Base-by-base conservation (phyloP, 2,888 invertebrate genomes). In the Luperina testacea region DNA sequence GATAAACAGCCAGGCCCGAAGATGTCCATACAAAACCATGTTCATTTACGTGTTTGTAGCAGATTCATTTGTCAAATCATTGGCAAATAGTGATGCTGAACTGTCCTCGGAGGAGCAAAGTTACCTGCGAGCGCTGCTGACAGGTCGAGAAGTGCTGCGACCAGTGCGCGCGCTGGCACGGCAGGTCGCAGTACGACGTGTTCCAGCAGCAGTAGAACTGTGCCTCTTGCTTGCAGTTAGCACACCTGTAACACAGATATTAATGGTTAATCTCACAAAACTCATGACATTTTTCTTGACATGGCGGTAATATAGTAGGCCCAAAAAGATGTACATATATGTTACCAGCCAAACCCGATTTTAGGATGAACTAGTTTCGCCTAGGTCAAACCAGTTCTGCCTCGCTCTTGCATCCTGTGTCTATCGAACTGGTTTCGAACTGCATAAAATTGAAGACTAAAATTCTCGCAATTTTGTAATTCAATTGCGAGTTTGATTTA, bases 131-230 rank as follows among this genome's bases (percentile, higher is more conserved):
- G n/a, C 90, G 83, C 59, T 92, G 92, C 81, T 87, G 87, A 90
- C 97, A 97, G 0, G 91, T 82, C 2, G 91, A 92, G 97, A 97
- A 98, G 94, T 99, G 99, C 15, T 97, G 95, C 1, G 98, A 95
- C 99, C 99, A 99, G 94, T 99, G 99, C 87, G 98, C 97, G 91
- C 98, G 98, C 94, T 99, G 99, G 91, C 99, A 99, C 3, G 98
- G 97, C 93, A 98, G 98, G 95, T 98, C 98, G 94, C 99, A 99
- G 94, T 99, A 99, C 75, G 99, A 98, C 0, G 99, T 99, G 96
- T 99, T 99, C 99, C 99, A 99, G 92, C 99, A 99, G 92, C 99
- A 99, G 94, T 99, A 99, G 94, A 99, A 98, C 89, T 98, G 98
- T 0, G 99, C 99, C 94, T 99, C 99, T 88, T 98, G 98, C 64